Evolutionary conservation across 2,797 vertebrate species (phyloP).

Genomic region (Liparis tanakae): DNA sequence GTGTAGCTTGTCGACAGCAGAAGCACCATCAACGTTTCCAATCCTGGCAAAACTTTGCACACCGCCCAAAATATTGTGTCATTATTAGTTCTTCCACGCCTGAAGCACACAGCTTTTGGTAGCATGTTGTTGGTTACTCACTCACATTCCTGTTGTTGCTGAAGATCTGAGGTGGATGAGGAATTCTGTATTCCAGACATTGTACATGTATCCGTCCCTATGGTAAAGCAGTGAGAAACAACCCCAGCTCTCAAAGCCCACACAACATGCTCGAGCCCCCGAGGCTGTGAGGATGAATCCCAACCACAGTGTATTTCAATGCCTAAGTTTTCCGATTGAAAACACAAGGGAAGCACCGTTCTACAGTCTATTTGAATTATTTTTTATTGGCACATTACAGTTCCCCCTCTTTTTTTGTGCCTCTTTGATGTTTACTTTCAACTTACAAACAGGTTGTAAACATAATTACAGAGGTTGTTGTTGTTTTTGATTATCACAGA

Average conservation of each 20-base stretch:
- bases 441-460: conserved; percentile 64
- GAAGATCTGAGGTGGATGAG: conserved; percentile 14
- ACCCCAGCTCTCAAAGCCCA: conserved; percentile 35
- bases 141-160: conserved; percentile 24
- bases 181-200: conserved; percentile 14
- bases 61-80: conserved; percentile 10
- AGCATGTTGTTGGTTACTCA: conserved; percentile 19
- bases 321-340: conserved; percentile 35
- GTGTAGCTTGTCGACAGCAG: conserved; percentile 27
- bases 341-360: conserved; percentile 50
- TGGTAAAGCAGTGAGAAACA: conserved; percentile 42
- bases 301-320: conserved; percentile 39
- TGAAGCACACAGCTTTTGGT: conserved; percentile 24
- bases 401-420: conserved; percentile 10
- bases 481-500: conserved; percentile 18
- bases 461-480: conserved; percentile 38
- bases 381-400: conserved; percentile 42
- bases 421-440: conserved; percentile 63
- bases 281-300: conserved; percentile 44
- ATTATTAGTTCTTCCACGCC: conserved; percentile 10
- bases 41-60: conserved; percentile 20
- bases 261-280: conserved; percentile 35
- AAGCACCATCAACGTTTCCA: conserved; percentile 15
- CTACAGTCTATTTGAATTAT: conserved; percentile 44
- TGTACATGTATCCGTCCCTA: conserved; percentile 16